phyloP scores from a whole-genome alignment of 1,140 invertebrate species.

The Calephelis virginiensis region DNA sequence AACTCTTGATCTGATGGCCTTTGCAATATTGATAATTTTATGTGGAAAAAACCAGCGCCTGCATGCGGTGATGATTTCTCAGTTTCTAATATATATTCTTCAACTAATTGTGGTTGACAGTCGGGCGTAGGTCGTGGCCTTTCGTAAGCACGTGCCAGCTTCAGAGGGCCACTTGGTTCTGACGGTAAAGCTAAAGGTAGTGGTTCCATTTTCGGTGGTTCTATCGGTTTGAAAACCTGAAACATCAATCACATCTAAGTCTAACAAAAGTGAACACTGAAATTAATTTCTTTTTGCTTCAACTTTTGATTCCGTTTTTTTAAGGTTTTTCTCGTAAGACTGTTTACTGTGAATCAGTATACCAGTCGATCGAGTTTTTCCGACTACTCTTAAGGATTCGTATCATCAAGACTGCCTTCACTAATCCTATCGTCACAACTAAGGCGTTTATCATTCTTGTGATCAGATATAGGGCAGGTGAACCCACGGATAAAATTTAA shows the following conservation, averaged over 20 bases:
- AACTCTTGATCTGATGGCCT: conserved; percentile 92
- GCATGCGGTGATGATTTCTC: conserved; percentile 80
- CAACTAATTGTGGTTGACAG: conserved; percentile 89
- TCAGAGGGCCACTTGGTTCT: conserved; percentile 54
- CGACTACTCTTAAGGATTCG: too few relatives aligned
- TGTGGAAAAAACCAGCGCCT: conserved; percentile 85
- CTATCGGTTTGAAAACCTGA: conserved; percentile 72
- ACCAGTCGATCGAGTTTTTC: too few relatives aligned
- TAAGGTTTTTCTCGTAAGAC: too few relatives aligned
- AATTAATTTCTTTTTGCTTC: too few relatives aligned
- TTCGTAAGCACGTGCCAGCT: conserved; percentile 80
- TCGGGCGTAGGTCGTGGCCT: conserved; percentile 84
- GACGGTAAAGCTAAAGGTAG: conserved; percentile 55
- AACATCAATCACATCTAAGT: conserved; percentile 19
- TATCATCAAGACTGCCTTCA: too few relatives aligned
- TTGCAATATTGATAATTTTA: conserved; percentile 91
- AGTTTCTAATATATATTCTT: conserved; percentile 93
- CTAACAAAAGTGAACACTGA: too few relatives aligned
- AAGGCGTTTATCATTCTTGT: too few relatives aligned
- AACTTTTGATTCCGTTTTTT: too few relatives aligned
- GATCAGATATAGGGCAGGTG: too few relatives aligned
- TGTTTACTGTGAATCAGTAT: too few relatives aligned
- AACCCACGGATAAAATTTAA: too few relatives aligned
- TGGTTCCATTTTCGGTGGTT: conserved; percentile 68
- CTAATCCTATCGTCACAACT: too few relatives aligned